Conservation (phyloP, 2,888 invertebrate genomes). For the Conistra vaccinii region DNA sequence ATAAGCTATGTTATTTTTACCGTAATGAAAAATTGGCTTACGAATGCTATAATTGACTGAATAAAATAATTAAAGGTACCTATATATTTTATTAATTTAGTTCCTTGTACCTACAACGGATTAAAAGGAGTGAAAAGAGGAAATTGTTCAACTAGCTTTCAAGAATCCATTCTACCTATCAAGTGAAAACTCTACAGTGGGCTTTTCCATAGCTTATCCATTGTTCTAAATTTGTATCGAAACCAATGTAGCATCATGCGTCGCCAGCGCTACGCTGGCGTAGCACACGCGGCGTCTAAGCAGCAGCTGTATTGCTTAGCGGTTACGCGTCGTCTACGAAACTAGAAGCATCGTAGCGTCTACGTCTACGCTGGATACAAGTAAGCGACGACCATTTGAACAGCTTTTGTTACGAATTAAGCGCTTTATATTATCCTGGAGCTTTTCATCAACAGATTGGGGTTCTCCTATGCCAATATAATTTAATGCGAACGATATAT, state of each 20-base stretch:
- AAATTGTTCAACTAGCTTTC: not conserved
- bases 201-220: not conserved
- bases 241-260: not conserved
- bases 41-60: not conserved
- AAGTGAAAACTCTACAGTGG: not conserved
- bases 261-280: not conserved
- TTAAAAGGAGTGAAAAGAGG: not conserved
- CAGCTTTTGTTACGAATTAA: not conserved
- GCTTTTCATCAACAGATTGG: not conserved
- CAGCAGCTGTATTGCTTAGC: slow-evolving; percentile 15
- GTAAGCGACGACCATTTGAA: not conserved
- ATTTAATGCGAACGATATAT: not conserved
- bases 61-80: not conserved
- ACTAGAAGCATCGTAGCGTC: not conserved
- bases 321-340: slow-evolving; percentile 9
- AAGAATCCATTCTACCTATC: not conserved
- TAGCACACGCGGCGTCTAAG: slow-evolving; percentile 7
- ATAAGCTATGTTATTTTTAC: slow-evolving; percentile 20
- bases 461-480: not conserved
- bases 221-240: not conserved
- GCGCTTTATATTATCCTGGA: not conserved
- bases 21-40: not conserved
- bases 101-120: not conserved
- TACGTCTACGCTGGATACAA: not conserved
- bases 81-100: not conserved